Evolutionary conservation across 2,888 invertebrate genomes (phyloP).

Genomic region (Gymnoscelis rufifasciata): DNA sequence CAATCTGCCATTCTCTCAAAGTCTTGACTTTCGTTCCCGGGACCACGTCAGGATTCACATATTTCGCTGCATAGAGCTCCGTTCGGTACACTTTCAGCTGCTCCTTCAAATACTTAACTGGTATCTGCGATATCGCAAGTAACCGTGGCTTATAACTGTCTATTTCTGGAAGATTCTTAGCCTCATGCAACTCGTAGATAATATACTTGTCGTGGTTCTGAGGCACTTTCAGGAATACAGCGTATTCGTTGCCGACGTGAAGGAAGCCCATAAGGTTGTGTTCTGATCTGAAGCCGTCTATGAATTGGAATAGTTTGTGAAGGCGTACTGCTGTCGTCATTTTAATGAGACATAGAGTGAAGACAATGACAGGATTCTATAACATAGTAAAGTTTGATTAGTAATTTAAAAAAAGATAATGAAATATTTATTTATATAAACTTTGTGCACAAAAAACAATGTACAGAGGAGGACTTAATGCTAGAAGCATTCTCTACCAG

Average conservation of each 20-base stretch:
- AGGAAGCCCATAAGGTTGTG: constrained; percentile 53
- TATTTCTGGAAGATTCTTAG: constrained; percentile 45
- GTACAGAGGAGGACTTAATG: too few relatives aligned
- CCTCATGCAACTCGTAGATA: constrained; percentile 61
- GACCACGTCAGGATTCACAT: constrained; percentile 47
- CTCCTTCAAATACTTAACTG: constrained; percentile 56
- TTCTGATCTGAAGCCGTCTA: constrained; percentile 60
- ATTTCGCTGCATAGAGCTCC: constrained; percentile 57
- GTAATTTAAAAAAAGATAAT: too few relatives aligned
- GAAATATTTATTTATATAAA: too few relatives aligned
- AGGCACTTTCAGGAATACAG: constrained; percentile 53
- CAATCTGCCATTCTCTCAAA: constrained; percentile 66
- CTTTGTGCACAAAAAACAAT: too few relatives aligned
- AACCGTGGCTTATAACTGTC: constrained; percentile 46
- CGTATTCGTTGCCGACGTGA: constrained; percentile 61
- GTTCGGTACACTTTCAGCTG: constrained; percentile 49
- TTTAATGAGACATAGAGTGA: constrained; percentile 28
- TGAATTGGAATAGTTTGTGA: constrained; percentile 55
- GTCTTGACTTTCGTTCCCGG: constrained; percentile 62
- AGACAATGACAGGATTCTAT: constrained; percentile 34
- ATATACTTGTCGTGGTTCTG: constrained; percentile 54
- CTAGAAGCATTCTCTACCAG: too few relatives aligned
- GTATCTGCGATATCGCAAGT: constrained; percentile 59
- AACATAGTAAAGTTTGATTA: too few relatives aligned
- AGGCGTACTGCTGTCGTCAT: constrained; percentile 47